Evolutionary conservation across 2,797 vertebrate species (phyloP).

Genomic region (Pseudomugil gertrudae): DNA sequence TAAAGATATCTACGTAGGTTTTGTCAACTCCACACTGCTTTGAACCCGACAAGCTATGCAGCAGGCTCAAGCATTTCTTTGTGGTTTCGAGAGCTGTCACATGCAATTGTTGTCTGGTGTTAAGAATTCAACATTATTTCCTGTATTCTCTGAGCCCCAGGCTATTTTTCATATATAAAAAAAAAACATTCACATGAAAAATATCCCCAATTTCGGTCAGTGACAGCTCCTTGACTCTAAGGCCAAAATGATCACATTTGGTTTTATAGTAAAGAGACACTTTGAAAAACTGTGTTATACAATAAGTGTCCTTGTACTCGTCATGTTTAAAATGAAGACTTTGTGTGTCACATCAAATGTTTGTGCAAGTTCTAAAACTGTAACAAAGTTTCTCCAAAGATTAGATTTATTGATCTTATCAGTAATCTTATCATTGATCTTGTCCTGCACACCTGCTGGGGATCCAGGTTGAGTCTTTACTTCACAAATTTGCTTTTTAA

Average conservation of each 20-base stretch:
- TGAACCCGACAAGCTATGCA: neutral
- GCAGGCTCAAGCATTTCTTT: neutral
- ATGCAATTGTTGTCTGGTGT: slow-evolving; percentile 2
- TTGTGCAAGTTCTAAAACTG: too few species aligned
- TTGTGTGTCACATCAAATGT: too few species aligned
- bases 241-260: neutral
- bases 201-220: neutral
- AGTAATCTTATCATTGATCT: too few species aligned
- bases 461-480: neutral
- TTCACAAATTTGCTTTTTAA: neutral
- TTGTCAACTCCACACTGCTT: slow-evolving; percentile 1
- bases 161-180: neutral
- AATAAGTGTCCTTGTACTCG: neutral
- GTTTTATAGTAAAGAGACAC: neutral
- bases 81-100: neutral
- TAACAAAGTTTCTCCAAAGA: neutral
- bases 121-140: slow-evolving; percentile 3
- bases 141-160: neutral
- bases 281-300: neutral
- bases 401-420: neutral
- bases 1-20: neutral
- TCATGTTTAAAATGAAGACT: neutral
- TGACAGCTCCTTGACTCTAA: neutral
- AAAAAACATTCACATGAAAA: neutral
- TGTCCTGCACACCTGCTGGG: neutral